Conservation (phyloP, 2,113 vertebrate species). For the Gadus chalcogrammus region DNA sequence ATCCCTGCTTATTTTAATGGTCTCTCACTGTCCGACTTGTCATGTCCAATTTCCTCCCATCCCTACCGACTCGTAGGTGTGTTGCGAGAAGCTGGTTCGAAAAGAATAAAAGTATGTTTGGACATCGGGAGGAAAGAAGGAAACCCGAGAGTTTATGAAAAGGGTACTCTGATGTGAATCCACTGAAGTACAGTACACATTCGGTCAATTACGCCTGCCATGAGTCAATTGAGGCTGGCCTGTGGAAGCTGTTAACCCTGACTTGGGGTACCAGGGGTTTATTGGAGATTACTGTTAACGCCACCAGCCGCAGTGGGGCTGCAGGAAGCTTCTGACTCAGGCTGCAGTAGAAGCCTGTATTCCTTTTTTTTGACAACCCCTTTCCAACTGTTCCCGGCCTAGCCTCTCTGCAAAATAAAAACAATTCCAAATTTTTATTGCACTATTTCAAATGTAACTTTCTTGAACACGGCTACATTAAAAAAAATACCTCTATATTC, state of each 20-base stretch:
- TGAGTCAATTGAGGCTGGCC: background rate
- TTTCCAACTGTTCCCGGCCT: too few species aligned
- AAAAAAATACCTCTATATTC: too few species aligned
- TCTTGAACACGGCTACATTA: too few species aligned
- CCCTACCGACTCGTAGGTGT: constrained; percentile 21
- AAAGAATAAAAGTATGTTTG: constrained; percentile 6
- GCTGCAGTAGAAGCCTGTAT: too few species aligned
- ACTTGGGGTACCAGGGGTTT: background rate
- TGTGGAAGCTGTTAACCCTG: background rate
- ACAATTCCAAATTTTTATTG: too few species aligned
- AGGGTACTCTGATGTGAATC: constrained; percentile 8
- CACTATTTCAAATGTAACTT: too few species aligned
- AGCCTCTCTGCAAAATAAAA: too few species aligned
- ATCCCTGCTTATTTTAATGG: constrained; percentile 43
- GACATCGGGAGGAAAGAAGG: background rate
- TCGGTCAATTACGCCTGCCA: background rate
- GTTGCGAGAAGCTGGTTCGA: background rate
- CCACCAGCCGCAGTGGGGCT: too few species aligned
- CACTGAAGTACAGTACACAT: background rate
- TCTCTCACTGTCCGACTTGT: constrained; percentile 38
- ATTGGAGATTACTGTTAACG: background rate
- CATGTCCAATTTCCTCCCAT: constrained; percentile 50
- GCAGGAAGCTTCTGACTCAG: too few species aligned
- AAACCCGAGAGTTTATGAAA: constrained; percentile 11
- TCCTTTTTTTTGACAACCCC: too few species aligned